These are phyloP conservation scores for Melanchra persicariae DNA, from an alignment of 2,888 invertebrate genomes.

Conservation along the genomic window DNA sequence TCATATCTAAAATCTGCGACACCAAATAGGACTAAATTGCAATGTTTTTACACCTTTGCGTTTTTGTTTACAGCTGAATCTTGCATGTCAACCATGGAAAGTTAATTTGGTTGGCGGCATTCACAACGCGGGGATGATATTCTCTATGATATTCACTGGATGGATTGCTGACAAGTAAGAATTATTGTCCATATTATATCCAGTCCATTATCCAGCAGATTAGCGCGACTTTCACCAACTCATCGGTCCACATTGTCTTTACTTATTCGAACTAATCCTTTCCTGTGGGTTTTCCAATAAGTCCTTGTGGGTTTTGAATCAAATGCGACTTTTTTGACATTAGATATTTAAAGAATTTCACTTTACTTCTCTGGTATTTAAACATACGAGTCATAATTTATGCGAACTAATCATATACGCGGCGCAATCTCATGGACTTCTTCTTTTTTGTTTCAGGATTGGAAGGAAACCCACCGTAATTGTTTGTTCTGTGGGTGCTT, in stretches of 20 bases:
- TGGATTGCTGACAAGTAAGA: constrained; percentile 91
- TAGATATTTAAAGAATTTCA: neutral
- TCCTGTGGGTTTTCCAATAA: no score
- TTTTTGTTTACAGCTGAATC: constrained; percentile 76
- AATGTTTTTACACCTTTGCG: constrained; percentile 24
- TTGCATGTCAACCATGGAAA: constrained; percentile 88
- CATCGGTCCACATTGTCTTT: no score
- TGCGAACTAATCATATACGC: no score
- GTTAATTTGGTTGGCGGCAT: constrained; percentile 89
- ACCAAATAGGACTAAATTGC: constrained; percentile 7
- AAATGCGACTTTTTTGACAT: neutral
- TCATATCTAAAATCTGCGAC: constrained; percentile 27
- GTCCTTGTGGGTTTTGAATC: no score
- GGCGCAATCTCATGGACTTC: neutral
- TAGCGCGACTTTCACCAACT: no score
- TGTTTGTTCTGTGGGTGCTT: constrained; percentile 79
- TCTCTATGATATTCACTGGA: constrained; percentile 91
- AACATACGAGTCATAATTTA: no score
- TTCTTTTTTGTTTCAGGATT: constrained; percentile 72
- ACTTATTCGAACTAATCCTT: no score
- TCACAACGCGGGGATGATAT: constrained; percentile 92
- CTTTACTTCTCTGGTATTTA: neutral
- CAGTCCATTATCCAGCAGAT: no score
- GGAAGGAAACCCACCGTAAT: constrained; percentile 83
- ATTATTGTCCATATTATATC: neutral